Percentiles rank a stretch among this genome's conserved stretches.
Conservation (phyloP, 2,888 invertebrate species). For the Ophion slaviceki region DNA sequence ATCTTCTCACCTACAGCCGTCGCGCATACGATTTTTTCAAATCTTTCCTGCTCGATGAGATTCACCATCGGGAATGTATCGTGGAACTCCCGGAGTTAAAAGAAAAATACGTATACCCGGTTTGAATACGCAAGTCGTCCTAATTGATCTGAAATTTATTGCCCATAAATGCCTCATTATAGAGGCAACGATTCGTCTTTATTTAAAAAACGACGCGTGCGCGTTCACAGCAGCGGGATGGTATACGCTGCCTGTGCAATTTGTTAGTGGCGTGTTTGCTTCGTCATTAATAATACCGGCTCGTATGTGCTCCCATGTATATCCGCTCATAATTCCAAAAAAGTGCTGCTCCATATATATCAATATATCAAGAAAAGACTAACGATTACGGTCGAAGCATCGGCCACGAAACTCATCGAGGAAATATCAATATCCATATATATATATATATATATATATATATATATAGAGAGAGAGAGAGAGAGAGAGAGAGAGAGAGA, state of each 20-base stretch:
- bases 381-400: conserved; percentile 26
- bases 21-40: not conserved
- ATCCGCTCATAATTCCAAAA: conserved; percentile 58
- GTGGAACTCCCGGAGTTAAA: not conserved
- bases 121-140: conserved; percentile 60
- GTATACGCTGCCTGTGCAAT: conserved; percentile 64
- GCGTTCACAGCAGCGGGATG: not conserved
- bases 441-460: conserved; percentile 11
- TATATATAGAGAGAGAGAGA: too few relatives aligned
- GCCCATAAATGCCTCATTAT: conserved; percentile 75
- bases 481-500: too few relatives aligned
- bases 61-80: not conserved
- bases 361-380: conserved; percentile 64
- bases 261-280: conserved; percentile 69
- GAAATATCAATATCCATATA: conserved; percentile 30
- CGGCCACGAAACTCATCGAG: conserved; percentile 15
- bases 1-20: not conserved
- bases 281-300: conserved; percentile 63
- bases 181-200: conserved; percentile 71
- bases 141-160: conserved; percentile 76
- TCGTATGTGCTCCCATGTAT: conserved; percentile 1
- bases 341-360: conserved; percentile 48
- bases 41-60: not conserved
- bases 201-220: conserved; percentile 66
- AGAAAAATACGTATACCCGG: conserved; percentile 9